phyloP scores from a whole-genome alignment of 2,797 vertebrate species.

The Rhabdophis nuchalis region DNA sequence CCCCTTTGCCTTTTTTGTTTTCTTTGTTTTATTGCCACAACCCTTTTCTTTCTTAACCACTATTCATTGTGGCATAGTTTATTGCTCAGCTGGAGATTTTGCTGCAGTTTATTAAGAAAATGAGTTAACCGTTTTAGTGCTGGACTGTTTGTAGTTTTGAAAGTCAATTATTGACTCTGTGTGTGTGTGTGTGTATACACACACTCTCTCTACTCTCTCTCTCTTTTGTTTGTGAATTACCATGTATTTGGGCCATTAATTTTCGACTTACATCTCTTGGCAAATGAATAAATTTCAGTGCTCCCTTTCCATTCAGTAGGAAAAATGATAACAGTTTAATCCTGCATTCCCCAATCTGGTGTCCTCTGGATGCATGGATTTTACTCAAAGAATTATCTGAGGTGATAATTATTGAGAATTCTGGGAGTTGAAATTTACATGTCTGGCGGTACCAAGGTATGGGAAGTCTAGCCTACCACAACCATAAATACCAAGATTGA shows the following conservation, averaged over 20 bases:
- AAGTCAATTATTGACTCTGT: background rate
- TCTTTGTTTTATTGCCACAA: background rate
- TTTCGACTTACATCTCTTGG: background rate
- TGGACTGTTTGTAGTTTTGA: background rate
- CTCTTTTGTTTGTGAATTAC: background rate
- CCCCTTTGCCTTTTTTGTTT: background rate
- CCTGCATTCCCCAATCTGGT: background rate
- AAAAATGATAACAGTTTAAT: background rate
- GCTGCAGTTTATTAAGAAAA: background rate
- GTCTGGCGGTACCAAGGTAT: background rate
- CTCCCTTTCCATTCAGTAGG: background rate
- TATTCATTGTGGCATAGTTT: background rate
- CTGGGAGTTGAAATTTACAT: background rate
- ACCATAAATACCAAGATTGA: background rate
- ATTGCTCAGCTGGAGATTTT: background rate
- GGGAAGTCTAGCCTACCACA: background rate
- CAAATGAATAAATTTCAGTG: background rate
- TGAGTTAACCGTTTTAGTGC: background rate
- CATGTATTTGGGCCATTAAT: background rate
- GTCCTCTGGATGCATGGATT: background rate
- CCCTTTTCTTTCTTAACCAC: background rate
- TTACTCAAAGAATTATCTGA: background rate
- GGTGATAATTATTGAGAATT: background rate
- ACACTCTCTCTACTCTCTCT: no score
- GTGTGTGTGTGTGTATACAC: no score